Conservation (phyloP, 1,140 invertebrate species). For the Drosophila auraria region DNA sequence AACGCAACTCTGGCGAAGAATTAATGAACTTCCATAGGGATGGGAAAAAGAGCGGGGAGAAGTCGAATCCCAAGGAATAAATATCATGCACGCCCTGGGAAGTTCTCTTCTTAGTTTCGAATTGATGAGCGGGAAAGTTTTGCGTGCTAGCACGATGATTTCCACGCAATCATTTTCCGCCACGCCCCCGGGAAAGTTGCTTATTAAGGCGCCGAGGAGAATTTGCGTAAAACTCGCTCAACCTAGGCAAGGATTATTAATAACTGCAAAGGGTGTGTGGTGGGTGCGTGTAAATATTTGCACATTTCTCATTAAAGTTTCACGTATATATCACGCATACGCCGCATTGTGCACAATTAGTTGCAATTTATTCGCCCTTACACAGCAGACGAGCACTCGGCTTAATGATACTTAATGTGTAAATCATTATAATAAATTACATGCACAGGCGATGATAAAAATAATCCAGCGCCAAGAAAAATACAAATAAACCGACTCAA, state of each 20-base stretch:
- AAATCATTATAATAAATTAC: slow-evolving; percentile 76
- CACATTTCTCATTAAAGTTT: slow-evolving; percentile 52
- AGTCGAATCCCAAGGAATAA: slow-evolving; percentile 39
- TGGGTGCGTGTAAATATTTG: slow-evolving; percentile 46
- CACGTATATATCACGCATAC: slow-evolving; percentile 53
- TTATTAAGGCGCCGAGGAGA: slow-evolving; percentile 59
- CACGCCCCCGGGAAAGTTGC: slow-evolving; percentile 39
- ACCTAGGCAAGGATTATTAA: slow-evolving; percentile 61
- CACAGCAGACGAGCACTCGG: slow-evolving; percentile 17
- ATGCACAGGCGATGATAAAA: slow-evolving; percentile 59
- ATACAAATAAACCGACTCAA: slow-evolving; percentile 46
- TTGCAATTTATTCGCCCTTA: slow-evolving; percentile 49
- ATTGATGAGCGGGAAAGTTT: slow-evolving; percentile 66
- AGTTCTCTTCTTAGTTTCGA: slow-evolving; percentile 48
- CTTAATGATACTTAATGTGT: slow-evolving; percentile 69
- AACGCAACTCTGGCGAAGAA: slow-evolving; percentile 42
- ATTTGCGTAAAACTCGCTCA: slow-evolving; percentile 38
- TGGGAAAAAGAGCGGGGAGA: not conserved
- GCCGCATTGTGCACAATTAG: slow-evolving; percentile 61
- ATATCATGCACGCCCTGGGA: slow-evolving; percentile 45
- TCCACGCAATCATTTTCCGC: slow-evolving; percentile 54
- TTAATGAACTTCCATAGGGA: slow-evolving; percentile 58
- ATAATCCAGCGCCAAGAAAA: slow-evolving; percentile 59
- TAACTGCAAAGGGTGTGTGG: slow-evolving; percentile 21
- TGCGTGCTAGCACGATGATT: slow-evolving; percentile 44